Evolutionary conservation across 92 coral and sea anemone genomes (phyloP).

Genomic region (Meandrina meandrites): DNA sequence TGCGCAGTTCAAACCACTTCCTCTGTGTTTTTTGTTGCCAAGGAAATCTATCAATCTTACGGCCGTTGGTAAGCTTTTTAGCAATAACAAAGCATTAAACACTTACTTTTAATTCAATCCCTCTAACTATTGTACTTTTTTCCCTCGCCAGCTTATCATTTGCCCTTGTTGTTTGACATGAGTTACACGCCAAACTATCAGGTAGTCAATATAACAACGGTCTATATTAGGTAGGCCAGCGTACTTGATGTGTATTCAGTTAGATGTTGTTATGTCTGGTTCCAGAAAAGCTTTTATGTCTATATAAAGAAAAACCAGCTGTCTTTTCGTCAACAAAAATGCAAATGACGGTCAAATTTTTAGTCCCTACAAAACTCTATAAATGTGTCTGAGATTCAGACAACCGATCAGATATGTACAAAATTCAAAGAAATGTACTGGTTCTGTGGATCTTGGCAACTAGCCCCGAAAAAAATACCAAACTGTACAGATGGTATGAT

Average conservation of each 20-base stretch:
- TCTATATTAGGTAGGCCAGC: too few relatives aligned
- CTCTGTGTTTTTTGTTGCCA: neutral
- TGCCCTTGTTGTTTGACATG: neutral
- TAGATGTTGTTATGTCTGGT: neutral
- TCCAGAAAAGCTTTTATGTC: neutral
- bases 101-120: constrained; percentile 8
- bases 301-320: neutral
- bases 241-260: neutral
- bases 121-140: neutral
- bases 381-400: neutral
- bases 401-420: neutral
- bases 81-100: neutral
- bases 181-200: too few relatives aligned
- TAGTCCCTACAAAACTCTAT: neutral
- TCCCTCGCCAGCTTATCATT: neutral
- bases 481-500: neutral
- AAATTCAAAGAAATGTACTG: too few relatives aligned
- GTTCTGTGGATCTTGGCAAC: neutral
- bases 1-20: constrained; percentile 4
- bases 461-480: neutral
- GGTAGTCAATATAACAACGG: too few relatives aligned
- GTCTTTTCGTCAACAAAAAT: neutral
- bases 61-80: neutral
- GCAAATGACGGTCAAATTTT: neutral
- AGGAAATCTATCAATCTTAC: neutral